phyloP scores from a whole-genome alignment of 2,888 invertebrate genomes.

The Chaitophorus viminalis region DNA sequence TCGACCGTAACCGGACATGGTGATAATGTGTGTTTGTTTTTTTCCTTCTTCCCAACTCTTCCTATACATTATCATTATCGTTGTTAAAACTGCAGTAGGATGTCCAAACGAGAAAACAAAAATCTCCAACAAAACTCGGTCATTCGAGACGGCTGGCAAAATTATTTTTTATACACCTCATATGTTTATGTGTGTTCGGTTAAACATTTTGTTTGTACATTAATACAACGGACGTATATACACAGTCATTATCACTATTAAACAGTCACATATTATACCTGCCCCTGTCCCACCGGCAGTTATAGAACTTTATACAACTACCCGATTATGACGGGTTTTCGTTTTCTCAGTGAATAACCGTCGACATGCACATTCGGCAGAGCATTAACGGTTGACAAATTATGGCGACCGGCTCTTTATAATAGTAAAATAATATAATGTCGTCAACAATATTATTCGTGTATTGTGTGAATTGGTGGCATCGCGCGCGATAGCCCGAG shows the following conservation, averaged over 20 bases:
- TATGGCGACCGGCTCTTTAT: neutral
- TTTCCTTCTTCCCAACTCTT: neutral
- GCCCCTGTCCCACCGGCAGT: too few relatives aligned
- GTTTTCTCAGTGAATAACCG: neutral
- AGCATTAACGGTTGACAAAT: slow-evolving; percentile 35
- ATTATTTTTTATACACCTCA: too few relatives aligned
- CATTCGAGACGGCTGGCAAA: neutral
- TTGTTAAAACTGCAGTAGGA: neutral
- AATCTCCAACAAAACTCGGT: neutral
- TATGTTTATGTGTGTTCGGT: neutral
- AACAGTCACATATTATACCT: neutral
- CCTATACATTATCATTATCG: neutral
- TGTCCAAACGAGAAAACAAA: slow-evolving; percentile 12
- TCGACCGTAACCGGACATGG: slow-evolving; percentile 39
- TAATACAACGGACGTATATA: too few relatives aligned
- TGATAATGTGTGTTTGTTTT: neutral
- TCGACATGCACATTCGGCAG: neutral
- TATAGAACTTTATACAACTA: neutral
- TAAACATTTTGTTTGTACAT: too few relatives aligned
- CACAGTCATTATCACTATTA: neutral
- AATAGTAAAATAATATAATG: neutral
- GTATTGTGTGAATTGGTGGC: slow-evolving; percentile 55
- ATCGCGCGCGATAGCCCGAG: slow-evolving; percentile 23
- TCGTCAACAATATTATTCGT: slow-evolving; percentile 29
- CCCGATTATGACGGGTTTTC: neutral